phyloP scores from a whole-genome alignment of 2,113 vertebrate genomes.

The Festucalex cinctus region DNA sequence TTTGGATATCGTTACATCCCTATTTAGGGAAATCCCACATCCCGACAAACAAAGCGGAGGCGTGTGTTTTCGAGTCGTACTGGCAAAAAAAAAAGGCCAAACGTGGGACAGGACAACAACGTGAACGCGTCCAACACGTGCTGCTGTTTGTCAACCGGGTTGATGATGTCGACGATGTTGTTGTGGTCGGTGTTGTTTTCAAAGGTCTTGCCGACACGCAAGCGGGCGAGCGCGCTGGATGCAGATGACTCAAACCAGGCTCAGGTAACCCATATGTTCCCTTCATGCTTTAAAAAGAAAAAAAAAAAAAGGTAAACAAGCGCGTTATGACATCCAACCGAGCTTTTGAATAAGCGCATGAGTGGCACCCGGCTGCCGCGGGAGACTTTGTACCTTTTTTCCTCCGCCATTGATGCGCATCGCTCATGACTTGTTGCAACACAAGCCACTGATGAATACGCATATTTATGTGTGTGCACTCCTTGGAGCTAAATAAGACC shows the following conservation, averaged over 20 bases:
- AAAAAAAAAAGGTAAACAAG: slow-evolving; percentile 67
- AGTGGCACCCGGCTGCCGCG: slow-evolving; percentile 28
- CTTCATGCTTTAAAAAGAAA: neutral
- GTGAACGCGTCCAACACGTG: slow-evolving; percentile 1
- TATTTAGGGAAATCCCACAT: neutral
- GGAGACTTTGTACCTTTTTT: slow-evolving; percentile 9
- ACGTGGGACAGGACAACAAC: neutral
- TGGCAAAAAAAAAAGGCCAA: neutral
- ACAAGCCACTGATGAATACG: slow-evolving; percentile 22
- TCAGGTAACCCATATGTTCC: slow-evolving; percentile 74
- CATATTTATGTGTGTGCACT: neutral
- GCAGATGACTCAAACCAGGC: slow-evolving; percentile 55
- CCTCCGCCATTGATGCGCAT: slow-evolving; percentile 33
- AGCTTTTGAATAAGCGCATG: slow-evolving; percentile 65
- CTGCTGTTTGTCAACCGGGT: slow-evolving; percentile 28
- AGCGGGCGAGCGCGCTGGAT: slow-evolving; percentile 45
- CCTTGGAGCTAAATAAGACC: neutral
- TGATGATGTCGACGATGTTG: slow-evolving; percentile 34
- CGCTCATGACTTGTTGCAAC: slow-evolving; percentile 34
- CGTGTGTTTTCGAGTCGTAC: neutral
- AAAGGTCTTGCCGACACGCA: slow-evolving; percentile 54
- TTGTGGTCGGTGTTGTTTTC: slow-evolving; percentile 72
- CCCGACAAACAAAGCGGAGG: neutral
- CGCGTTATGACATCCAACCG: slow-evolving; percentile 38
- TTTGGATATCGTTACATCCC: neutral